Conservation (phyloP, 2,797 vertebrate species). For the Manis pentadactyla region DNA sequence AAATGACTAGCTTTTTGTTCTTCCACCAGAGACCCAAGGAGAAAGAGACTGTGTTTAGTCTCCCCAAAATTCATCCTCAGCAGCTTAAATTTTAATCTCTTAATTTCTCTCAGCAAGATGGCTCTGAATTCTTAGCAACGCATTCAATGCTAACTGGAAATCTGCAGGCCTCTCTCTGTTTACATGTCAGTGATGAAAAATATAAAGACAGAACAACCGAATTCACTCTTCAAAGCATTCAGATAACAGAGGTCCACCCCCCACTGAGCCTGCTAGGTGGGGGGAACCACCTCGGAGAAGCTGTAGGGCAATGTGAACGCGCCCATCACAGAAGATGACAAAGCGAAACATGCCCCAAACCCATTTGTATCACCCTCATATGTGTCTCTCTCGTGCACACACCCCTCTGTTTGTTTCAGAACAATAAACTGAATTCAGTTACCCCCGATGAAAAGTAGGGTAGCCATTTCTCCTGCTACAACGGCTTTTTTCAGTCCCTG, state of each 20-base stretch:
- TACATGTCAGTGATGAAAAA: neutral
- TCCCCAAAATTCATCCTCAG: neutral
- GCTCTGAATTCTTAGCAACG: neutral
- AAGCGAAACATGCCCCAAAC: neutral
- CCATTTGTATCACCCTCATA: neutral
- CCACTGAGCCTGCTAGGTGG: neutral
- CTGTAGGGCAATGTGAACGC: neutral
- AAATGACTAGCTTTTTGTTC: neutral
- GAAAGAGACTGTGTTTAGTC: neutral
- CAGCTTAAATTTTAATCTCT: neutral
- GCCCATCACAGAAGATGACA: neutral
- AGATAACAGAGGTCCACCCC: neutral
- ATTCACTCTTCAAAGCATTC: neutral
- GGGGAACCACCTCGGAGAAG: neutral
- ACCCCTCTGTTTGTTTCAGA: neutral
- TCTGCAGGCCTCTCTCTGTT: too few relatives aligned
- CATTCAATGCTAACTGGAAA: neutral
- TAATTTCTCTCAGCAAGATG: neutral
- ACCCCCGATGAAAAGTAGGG: neutral
- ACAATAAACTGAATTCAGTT: neutral
- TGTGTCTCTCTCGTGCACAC: neutral
- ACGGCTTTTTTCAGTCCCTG: neutral
- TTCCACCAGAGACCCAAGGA: neutral
- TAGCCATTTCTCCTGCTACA: neutral
- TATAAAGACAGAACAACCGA: neutral